Base-by-base conservation (phyloP, 2,797 vertebrate genomes). In the Linurgus olivaceus region DNA sequence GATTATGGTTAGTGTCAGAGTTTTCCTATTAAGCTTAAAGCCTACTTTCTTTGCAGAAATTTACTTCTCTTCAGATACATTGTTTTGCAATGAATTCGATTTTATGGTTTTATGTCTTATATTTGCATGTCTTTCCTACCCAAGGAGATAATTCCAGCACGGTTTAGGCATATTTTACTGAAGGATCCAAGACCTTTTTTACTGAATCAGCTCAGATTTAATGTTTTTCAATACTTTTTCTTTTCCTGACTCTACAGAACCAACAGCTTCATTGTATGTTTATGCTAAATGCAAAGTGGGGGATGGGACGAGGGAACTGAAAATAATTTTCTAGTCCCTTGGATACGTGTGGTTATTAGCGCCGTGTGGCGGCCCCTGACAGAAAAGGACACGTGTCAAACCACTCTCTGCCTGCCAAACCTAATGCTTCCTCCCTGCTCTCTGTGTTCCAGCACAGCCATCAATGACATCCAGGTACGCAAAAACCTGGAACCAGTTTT, bases 281-380 rank as follows among this genome's bases (percentile, higher is more conserved):
- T 81, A 66, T 1, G 0, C 29, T 73, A 78, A 88, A 72, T 77
- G 20, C 6, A 78, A 54, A 71, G 17, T 0, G 4, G 1, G 15
- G 12, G 1, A 17, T 11, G 29, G 26, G 12, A 81, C 14, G 33
- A 73, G 19, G 14, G 37, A 79, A 42, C 1, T 58, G 21, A 80
- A 95, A 52, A 57, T 61, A 68, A 55, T 79, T 91, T 82, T 72
- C 40, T 82, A 54, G 50, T 88, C 44, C 8, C 23, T n/a, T 48
- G 31, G 51, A 67, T 44, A 50, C 1, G 0, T 24, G 20, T 40
- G 42, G 63, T 45, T 84, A 82, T 45, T 37, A 21, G 14, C 93
- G 79, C 73, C 95, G 89, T 92, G 42, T 90, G 96, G 95, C 89
- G 93, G 81, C 91, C 93, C 88, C 95, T 97, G 79, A 90, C 92